These are phyloP conservation scores for Rhizoglyphus robini DNA, from an alignment of 1,140 invertebrate species.

Conservation along the genomic window DNA sequence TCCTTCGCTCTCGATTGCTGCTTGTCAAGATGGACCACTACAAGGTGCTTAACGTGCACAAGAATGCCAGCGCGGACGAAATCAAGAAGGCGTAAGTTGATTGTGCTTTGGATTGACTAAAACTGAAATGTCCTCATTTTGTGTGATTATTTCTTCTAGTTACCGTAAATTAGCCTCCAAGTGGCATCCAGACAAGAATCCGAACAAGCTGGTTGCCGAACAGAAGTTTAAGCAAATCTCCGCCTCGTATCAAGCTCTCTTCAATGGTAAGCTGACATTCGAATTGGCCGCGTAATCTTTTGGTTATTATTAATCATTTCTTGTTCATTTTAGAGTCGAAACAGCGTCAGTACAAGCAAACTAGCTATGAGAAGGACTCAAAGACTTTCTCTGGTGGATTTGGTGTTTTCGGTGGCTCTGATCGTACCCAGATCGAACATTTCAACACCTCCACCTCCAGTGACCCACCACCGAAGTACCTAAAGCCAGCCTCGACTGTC, in stretches of 20 bases:
- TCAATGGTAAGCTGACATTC: slow-evolving; percentile 89
- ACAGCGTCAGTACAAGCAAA: slow-evolving; percentile 67
- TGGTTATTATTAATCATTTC: slow-evolving; percentile 13
- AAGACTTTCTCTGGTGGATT: slow-evolving; percentile 35
- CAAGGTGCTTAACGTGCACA: slow-evolving; percentile 65
- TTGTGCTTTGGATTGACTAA: not conserved
- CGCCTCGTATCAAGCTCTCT: slow-evolving; percentile 96
- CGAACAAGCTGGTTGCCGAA: slow-evolving; percentile 89
- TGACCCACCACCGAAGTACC: slow-evolving; percentile 92
- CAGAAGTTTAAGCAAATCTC: slow-evolving; percentile 95
- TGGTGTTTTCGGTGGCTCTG: too few species aligned
- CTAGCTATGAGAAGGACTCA: slow-evolving; percentile 75
- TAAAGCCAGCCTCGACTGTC: slow-evolving; percentile 33
- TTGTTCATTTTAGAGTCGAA: slow-evolving; percentile 42
- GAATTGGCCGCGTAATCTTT: too few species aligned
- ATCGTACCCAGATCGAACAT: slow-evolving; percentile 36
- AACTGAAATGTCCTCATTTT: not conserved
- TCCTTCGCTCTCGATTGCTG: too few species aligned
- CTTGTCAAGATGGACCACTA: slow-evolving; percentile 63
- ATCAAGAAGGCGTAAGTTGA: slow-evolving; percentile 96
- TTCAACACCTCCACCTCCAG: slow-evolving; percentile 62
- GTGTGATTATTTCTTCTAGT: slow-evolving; percentile 38
- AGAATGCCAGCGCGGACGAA: slow-evolving; percentile 58
- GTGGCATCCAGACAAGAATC: slow-evolving; percentile 99
- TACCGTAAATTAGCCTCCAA: slow-evolving; percentile 92